Conservation (phyloP, 2,888 invertebrate genomes). For the Chironomus tentans region DNA sequence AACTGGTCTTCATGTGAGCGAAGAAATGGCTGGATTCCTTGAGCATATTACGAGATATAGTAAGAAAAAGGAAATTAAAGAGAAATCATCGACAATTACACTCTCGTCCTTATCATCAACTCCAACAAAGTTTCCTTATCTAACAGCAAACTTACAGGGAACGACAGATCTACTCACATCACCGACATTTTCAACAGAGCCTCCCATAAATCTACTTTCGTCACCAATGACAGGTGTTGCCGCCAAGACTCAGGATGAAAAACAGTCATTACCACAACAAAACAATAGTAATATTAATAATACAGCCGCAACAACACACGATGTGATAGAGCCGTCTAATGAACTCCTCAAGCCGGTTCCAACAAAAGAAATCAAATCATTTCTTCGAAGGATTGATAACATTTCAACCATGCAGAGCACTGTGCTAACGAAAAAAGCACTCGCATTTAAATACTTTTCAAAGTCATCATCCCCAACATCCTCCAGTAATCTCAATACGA, state of each 20-base stretch:
- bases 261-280: constrained; percentile 24
- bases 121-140: constrained; percentile 7
- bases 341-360: constrained; percentile 43
- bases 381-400: constrained; percentile 40
- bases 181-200: neutral
- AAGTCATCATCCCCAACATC: neutral
- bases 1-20: constrained; percentile 67
- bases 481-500: neutral
- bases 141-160: constrained; percentile 7
- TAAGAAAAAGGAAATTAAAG: constrained; percentile 31
- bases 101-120: too few relatives aligned
- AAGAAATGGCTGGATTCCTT: constrained; percentile 68
- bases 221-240: neutral
- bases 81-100: constrained; percentile 13
- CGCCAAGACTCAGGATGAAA: neutral
- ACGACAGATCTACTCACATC: neutral
- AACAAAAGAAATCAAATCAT: constrained; percentile 47
- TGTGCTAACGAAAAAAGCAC: neutral
- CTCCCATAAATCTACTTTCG: constrained; percentile 8
- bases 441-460: constrained; percentile 17
- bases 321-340: constrained; percentile 25
- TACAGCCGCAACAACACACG: constrained; percentile 13
- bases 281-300: neutral
- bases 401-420: constrained; percentile 35
- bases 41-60: constrained; percentile 56